Evolutionary conservation across 1,140 invertebrate genomes (phyloP).

Genomic region (Rhizoglyphus robini): DNA sequence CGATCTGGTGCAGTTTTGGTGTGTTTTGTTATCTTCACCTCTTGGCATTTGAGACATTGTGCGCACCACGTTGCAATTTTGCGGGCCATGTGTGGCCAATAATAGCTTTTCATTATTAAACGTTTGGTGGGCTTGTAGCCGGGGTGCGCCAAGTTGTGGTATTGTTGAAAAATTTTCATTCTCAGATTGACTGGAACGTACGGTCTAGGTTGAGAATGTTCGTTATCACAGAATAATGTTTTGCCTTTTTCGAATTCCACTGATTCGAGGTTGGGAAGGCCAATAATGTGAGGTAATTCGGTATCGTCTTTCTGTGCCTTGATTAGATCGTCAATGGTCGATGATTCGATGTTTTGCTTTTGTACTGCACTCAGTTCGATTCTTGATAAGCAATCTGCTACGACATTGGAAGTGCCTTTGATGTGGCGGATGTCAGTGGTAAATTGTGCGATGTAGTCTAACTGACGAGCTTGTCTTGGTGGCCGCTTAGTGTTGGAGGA

Average conservation of each 20-base stretch:
- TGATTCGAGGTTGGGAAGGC: neutral
- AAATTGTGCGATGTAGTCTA: too few relatives aligned
- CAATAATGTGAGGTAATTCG: neutral
- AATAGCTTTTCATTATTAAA: constrained; percentile 4
- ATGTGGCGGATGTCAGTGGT: too few relatives aligned
- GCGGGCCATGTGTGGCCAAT: constrained; percentile 5
- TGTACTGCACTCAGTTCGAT: constrained; percentile 33
- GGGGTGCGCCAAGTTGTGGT: constrained; percentile 22
- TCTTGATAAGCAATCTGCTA: constrained; percentile 31
- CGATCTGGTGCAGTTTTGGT: constrained; percentile 14
- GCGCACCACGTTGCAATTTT: neutral
- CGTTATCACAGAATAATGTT: constrained; percentile 9
- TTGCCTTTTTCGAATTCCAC: neutral
- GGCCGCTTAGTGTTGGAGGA: too few relatives aligned
- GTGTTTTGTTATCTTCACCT: constrained; percentile 17
- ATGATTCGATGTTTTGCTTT: constrained; percentile 28
- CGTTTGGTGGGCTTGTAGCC: neutral
- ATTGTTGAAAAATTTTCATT: neutral
- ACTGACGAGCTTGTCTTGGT: too few relatives aligned
- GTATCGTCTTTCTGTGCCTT: constrained; percentile 17
- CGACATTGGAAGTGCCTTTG: too few relatives aligned
- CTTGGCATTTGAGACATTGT: constrained; percentile 16
- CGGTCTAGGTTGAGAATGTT: neutral
- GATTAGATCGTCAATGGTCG: constrained; percentile 16
- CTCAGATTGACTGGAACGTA: constrained; percentile 16